A percentile compares a stretch with the other conserved stretches of the same genome.
phyloP scores from a whole-genome alignment of 2,797 vertebrate genomes.

The Pyrocephalus nanus region DNA sequence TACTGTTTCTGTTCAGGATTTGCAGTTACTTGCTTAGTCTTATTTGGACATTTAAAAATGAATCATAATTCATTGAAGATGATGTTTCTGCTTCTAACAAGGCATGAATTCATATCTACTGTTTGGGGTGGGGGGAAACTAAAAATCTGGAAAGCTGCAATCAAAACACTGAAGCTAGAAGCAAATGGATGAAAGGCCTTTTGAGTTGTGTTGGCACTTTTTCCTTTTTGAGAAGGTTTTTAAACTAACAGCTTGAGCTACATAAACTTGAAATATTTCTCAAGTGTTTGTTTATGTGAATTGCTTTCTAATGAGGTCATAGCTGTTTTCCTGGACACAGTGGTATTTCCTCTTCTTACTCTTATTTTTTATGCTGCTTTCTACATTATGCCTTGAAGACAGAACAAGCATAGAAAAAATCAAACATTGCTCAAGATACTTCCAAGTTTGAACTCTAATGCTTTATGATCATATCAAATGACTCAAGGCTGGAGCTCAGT shows the following conservation, averaged over 20 bases:
- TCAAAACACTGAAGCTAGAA: constrained; percentile 14
- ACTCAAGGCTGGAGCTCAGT: background rate
- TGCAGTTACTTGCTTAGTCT: background rate
- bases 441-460: background rate
- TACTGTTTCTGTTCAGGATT: background rate
- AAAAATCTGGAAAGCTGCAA: constrained; percentile 38
- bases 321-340: constrained; percentile 47
- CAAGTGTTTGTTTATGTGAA: constrained; percentile 71
- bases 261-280: constrained; percentile 67
- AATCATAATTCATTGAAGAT: background rate
- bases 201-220: constrained; percentile 17
- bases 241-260: constrained; percentile 49
- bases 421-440: background rate
- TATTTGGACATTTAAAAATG: background rate
- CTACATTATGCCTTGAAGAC: constrained; percentile 27
- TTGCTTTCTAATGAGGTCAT: constrained; percentile 70
- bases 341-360: constrained; percentile 56
- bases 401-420: background rate
- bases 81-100: constrained; percentile 8
- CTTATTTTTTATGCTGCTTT: constrained; percentile 18
- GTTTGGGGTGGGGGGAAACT: background rate
- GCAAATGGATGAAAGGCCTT: constrained; percentile 49
- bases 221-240: constrained; percentile 48
- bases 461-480: background rate
- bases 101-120: constrained; percentile 15